Evolutionary conservation across 1,140 invertebrate species (phyloP).

Genomic region (Cyclina sinensis): DNA sequence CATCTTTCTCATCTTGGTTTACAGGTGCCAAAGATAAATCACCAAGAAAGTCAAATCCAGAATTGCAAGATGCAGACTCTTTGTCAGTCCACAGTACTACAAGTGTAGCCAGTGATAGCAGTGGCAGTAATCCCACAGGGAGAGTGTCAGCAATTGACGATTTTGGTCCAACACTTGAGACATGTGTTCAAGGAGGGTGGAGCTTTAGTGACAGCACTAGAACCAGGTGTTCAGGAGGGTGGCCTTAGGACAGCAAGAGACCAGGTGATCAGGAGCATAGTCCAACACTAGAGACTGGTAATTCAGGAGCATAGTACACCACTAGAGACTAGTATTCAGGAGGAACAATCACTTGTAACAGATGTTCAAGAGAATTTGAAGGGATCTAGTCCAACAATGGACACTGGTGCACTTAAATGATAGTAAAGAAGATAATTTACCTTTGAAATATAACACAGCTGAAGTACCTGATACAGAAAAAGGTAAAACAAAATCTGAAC

Average conservation of each 20-base stretch:
- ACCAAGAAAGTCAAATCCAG: neutral
- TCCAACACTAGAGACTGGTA: too few species aligned
- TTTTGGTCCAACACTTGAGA: neutral
- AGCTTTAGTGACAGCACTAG: too few species aligned
- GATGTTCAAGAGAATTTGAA: too few species aligned
- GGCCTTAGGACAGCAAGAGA: too few species aligned
- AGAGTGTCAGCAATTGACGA: neutral
- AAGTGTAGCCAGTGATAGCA: constrained; percentile 34
- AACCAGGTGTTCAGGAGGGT: too few species aligned
- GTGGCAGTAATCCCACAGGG: neutral
- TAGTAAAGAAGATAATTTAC: neutral
- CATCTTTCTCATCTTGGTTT: neutral
- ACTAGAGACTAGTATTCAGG: neutral
- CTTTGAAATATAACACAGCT: too few species aligned
- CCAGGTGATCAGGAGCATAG: too few species aligned
- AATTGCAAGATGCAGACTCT: constrained; percentile 8
- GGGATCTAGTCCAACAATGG: neutral
- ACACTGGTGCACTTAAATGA: neutral
- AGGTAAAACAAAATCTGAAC: neutral
- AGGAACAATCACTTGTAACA: neutral
- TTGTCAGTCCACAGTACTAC: constrained; percentile 38
- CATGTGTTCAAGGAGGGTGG: neutral
- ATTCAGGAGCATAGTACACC: neutral
- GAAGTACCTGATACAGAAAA: neutral
- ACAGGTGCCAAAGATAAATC: constrained; percentile 25